Evolutionary conservation across 2,113 vertebrate genomes (phyloP), one percentile per base, ranked within the genome.

Genomic region (Columba janthina): DNA sequence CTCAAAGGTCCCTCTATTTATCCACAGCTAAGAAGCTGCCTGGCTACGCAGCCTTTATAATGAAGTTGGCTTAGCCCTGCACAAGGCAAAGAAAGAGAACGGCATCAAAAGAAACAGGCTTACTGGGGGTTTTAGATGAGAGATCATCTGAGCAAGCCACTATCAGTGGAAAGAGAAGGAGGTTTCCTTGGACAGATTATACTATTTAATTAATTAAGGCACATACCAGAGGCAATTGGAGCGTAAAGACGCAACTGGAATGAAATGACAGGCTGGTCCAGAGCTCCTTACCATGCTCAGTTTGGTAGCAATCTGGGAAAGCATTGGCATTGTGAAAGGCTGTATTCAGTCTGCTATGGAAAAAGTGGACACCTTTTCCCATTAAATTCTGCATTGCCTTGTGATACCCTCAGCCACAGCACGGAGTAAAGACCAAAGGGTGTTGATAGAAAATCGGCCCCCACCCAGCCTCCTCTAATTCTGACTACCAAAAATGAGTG

Each of bases 321-420:
- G 60, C 38, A 81, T 1, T 8, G 14, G n/a, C 60, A 15, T 10
- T 15, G 9, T 58, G 58, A 70, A 77, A 86, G 88, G 40, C 70
- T 31, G 12, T 0, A 1, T 32, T 29, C 42, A n/a, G 67, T 19
- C 57, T 44, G 51, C 40, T 40, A 17, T 1, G 2, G n/a, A 25
- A 50, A 67, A 79, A 29, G 67, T 2, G 2, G 53, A n/a, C 11
- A 29, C 44, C 56, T 9, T 34, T 53, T 38, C 24, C 70, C 21
- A 13, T 11, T 17, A 29, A 69, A 38, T 4, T 50, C 12, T 34
- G 21, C 19, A 2, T 15, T 36, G 22, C 15, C 17, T 50, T 38
- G 4, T 0, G 0, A 6, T 20, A 25, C 9, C 6, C 22, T 24
- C 38, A 58, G 38, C 31, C n/a, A 1, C 15, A 6, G 40, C 21